Percentiles rank a stretch among this genome's conserved stretches.
Conservation (phyloP, 2,797 vertebrate species). For the Pipistrellus pipistrellus region DNA sequence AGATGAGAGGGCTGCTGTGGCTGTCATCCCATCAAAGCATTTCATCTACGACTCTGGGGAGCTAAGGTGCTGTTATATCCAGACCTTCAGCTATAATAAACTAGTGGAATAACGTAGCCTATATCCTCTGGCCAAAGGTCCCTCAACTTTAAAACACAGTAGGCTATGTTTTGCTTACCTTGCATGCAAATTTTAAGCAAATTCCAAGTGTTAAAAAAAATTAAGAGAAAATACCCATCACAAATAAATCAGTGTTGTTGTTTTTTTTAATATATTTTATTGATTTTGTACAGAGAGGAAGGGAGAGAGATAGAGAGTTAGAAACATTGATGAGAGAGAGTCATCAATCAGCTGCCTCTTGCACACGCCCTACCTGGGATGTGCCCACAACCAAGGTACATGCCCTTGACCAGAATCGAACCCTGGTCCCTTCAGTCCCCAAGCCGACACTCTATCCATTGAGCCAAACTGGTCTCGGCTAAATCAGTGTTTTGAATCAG, state of each 20-base stretch:
- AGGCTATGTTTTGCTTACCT: background rate
- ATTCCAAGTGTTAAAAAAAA: slow-evolving; percentile 34
- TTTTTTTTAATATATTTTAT: too few species aligned
- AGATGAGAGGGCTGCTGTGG: background rate
- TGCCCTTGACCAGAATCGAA: too few species aligned
- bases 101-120: background rate
- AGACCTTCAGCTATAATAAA: background rate
- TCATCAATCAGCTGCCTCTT: too few species aligned
- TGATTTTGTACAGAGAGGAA: too few species aligned
- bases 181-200: slow-evolving; percentile 10
- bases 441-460: too few species aligned
- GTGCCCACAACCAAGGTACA: too few species aligned
- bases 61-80: background rate
- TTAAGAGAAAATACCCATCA: background rate
- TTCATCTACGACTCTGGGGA: background rate
- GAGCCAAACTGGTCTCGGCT: background rate
- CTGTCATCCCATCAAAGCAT: background rate
- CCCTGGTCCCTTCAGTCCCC: too few species aligned
- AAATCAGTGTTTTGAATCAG: slow-evolving; percentile 51
- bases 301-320: too few species aligned
- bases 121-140: background rate
- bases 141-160: background rate
- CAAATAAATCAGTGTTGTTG: background rate
- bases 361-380: too few species aligned
- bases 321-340: too few species aligned